Conservation (phyloP, 2,888 invertebrate species). For the Entomobrya proxima region DNA sequence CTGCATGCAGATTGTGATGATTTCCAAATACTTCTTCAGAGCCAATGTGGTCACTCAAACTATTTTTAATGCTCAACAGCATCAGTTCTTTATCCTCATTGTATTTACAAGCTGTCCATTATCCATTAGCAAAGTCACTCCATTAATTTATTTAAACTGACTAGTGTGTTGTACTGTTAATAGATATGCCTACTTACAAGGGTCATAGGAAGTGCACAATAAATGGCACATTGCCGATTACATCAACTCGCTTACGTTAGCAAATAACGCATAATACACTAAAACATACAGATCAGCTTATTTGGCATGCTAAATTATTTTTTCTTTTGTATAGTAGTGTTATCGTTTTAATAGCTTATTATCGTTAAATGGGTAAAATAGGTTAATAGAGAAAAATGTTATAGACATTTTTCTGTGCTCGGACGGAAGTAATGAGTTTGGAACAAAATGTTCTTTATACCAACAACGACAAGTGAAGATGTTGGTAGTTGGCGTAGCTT, state of each 20-base stretch:
- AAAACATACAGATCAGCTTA: no score
- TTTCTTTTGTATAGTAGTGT: not conserved
- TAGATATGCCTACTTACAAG: no score
- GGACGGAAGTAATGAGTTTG: not conserved
- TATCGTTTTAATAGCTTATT: not conserved
- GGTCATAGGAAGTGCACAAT: no score
- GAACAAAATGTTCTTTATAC: not conserved
- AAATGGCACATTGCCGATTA: no score
- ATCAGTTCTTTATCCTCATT: no score
- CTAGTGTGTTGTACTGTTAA: no score
- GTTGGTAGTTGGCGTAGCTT: not conserved
- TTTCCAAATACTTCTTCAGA: not conserved
- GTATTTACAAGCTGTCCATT: no score
- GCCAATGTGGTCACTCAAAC: not conserved
- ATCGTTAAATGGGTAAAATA: not conserved
- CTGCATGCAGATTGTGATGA: not conserved
- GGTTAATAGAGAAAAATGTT: not conserved
- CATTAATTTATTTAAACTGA: no score
- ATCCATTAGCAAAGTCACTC: no score
- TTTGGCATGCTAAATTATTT: not conserved
- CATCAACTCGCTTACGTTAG: no score
- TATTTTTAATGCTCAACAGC: not conserved
- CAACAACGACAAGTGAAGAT: conserved; percentile 14
- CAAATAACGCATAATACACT: no score
- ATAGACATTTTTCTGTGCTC: not conserved